Conservation (phyloP, 1,140 invertebrate species). For the Atta colombica region DNA sequence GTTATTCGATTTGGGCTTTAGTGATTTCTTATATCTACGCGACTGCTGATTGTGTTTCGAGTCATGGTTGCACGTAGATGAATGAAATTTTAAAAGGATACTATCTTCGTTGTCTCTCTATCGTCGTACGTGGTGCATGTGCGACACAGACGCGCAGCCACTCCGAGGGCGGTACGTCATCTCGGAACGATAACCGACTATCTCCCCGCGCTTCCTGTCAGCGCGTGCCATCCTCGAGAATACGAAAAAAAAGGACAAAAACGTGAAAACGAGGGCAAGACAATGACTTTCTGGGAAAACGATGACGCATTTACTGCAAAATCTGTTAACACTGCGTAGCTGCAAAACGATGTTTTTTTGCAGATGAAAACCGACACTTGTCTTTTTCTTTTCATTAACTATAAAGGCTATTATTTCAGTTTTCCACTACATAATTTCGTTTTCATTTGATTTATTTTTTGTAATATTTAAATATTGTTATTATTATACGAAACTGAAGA, state of each 20-base stretch:
- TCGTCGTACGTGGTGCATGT: constrained; percentile 19
- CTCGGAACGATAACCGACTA: constrained; percentile 70
- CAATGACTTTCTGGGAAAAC: constrained; percentile 73
- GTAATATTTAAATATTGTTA: background rate
- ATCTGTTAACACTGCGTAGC: background rate
- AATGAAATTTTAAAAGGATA: constrained; percentile 57
- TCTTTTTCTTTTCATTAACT: too few relatives aligned
- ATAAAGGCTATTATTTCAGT: background rate
- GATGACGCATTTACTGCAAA: constrained; percentile 61
- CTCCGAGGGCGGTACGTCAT: constrained; percentile 50
- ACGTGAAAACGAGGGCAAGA: constrained; percentile 74
- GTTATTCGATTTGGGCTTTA: background rate
- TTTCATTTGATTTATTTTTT: background rate
- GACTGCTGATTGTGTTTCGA: background rate
- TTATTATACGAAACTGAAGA: background rate
- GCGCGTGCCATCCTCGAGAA: constrained; percentile 65
- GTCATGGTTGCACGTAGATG: background rate
- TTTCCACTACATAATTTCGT: background rate
- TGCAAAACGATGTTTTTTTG: background rate
- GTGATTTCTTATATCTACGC: background rate
- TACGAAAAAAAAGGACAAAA: constrained; percentile 70
- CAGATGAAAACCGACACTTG: too few relatives aligned
- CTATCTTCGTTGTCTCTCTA: constrained; percentile 32
- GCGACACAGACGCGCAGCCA: constrained; percentile 32
- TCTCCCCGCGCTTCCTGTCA: constrained; percentile 73